phyloP scores from a whole-genome alignment of 2,888 invertebrate genomes.

The Diloba caeruleocephala region DNA sequence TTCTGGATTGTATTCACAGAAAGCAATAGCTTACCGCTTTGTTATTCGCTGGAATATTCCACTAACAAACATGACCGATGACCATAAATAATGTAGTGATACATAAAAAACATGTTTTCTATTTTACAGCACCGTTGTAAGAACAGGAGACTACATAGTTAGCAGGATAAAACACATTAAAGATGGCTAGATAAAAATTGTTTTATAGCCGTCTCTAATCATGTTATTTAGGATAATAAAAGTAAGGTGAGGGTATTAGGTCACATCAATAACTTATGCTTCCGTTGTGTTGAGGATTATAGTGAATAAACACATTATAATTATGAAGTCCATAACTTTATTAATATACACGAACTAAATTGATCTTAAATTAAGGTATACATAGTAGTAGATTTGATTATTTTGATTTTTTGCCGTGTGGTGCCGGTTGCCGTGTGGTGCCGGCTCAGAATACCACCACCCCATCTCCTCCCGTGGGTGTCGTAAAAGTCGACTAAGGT shows the following conservation, averaged over 20 bases:
- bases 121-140: neutral
- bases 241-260: neutral
- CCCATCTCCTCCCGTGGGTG: too few relatives aligned
- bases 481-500: too few relatives aligned
- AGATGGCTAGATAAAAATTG: conserved; percentile 5
- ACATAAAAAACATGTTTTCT: conserved; percentile 2
- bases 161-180: neutral
- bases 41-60: conserved; percentile 52
- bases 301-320: neutral
- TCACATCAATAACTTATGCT: conserved; percentile 24
- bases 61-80: conserved; percentile 19
- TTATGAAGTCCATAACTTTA: conserved; percentile 1
- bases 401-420: too few relatives aligned
- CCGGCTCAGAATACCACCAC: too few relatives aligned
- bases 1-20: conserved; percentile 13
- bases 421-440: too few relatives aligned
- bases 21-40: conserved; percentile 11
- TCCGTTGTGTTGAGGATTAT: conserved; percentile 39
- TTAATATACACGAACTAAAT: neutral
- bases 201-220: conserved; percentile 1
- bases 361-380: conserved; percentile 1
- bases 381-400: too few relatives aligned
- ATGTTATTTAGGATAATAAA: neutral
- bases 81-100: conserved; percentile 1
- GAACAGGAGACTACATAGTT: neutral